Evolutionary conservation across 2,113 vertebrate species (phyloP).

Genomic region (Reinhardtius hippoglossoides): DNA sequence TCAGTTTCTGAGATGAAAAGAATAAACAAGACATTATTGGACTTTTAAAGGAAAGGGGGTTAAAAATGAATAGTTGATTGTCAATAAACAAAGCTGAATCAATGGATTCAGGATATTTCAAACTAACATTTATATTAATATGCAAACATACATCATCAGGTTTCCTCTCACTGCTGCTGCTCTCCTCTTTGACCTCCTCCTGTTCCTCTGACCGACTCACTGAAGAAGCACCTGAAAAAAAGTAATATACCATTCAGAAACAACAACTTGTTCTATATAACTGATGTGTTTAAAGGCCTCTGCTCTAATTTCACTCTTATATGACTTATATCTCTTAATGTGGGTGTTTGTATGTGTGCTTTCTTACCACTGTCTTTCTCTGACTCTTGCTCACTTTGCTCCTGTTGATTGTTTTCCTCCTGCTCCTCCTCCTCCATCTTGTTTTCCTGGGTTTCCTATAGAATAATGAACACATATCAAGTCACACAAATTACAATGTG

Average conservation of each 20-base stretch:
- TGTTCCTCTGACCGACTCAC: conserved; percentile 54
- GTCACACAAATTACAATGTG: not conserved
- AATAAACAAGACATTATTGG: not conserved
- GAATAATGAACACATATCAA: not conserved
- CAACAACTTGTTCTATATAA: not conserved
- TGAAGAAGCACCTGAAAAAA: conserved; percentile 34
- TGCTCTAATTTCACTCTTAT: not conserved
- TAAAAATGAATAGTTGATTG: not conserved
- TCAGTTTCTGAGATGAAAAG: not conserved
- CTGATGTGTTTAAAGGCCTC: too few species aligned
- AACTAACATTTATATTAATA: not conserved
- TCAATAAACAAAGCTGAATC: not conserved
- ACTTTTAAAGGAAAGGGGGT: not conserved
- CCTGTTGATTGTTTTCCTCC: conserved; percentile 19
- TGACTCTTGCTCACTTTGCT: conserved; percentile 25
- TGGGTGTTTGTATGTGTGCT: not conserved
- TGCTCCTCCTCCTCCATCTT: conserved; percentile 11
- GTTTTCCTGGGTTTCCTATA: conserved; percentile 34
- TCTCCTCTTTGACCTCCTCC: conserved; percentile 59
- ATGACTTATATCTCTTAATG: not conserved
- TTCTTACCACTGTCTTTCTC: conserved; percentile 49
- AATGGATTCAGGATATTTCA: not conserved
- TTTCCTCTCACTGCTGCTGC: conserved; percentile 45
- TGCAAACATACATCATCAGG: conserved; percentile 58
- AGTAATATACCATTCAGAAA: not conserved